These are phyloP conservation scores for Clarias platycephalus DNA, from an alignment of 2,797 vertebrate genomes.

Conservation along the genomic window DNA sequence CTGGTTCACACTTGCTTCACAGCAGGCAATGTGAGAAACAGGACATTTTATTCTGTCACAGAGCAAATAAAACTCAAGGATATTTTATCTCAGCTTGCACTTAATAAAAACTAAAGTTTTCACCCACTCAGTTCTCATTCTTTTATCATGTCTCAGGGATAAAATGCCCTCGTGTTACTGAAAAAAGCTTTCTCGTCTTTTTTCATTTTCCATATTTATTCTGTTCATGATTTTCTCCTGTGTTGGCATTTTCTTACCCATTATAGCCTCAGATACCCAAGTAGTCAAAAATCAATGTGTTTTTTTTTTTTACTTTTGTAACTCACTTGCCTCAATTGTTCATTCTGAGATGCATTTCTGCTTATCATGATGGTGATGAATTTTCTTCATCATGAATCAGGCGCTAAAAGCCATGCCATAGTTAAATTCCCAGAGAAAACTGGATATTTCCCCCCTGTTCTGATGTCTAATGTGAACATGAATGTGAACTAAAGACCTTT, in stretches of 20 bases:
- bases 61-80: background rate
- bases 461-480: background rate
- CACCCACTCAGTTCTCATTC: background rate
- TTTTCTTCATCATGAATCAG: background rate
- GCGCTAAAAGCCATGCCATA: background rate
- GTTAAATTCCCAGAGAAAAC: background rate
- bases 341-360: background rate
- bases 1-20: conserved; percentile 6
- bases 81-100: background rate
- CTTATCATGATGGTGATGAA: background rate
- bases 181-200: background rate
- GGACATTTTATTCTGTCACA: conserved; percentile 17
- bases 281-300: background rate
- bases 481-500: background rate
- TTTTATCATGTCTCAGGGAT: background rate
- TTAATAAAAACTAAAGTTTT: background rate
- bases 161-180: background rate
- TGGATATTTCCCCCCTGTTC: background rate
- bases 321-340: background rate
- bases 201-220: no score
- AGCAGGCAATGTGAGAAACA: conserved; percentile 8
- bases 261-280: background rate
- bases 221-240: background rate
- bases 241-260: background rate
- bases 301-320: background rate